Conservation (phyloP, 2,113 vertebrate genomes). For the Scartelaos histophorus region DNA sequence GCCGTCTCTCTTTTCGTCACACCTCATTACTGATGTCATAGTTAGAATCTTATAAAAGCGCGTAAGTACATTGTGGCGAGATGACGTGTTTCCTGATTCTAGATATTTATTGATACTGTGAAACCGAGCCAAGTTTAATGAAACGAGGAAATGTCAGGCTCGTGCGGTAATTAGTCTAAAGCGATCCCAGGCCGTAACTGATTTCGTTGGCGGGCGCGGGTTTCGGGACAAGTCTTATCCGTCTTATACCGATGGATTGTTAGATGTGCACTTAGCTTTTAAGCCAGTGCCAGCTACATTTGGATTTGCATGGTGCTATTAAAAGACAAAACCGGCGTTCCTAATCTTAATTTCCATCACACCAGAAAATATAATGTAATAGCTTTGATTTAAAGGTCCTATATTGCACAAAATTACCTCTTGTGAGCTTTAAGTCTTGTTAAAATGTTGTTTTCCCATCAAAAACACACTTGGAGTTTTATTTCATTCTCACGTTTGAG, state of each 20-base stretch:
- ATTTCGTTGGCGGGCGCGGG: constrained; percentile 37
- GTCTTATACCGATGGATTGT: constrained; percentile 27
- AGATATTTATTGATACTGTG: constrained; percentile 17
- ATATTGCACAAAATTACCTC: too few species aligned
- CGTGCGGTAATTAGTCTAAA: constrained; percentile 41
- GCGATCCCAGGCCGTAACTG: constrained; percentile 29
- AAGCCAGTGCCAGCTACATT: constrained; percentile 33
- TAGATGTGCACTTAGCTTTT: constrained; percentile 16
- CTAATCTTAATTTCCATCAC: constrained; percentile 31
- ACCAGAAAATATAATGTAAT: constrained; percentile 27
- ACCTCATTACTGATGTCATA: constrained; percentile 47
- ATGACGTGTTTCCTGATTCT: constrained; percentile 36
- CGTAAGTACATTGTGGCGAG: constrained; percentile 18
- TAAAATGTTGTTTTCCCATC: too few species aligned
- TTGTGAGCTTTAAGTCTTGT: too few species aligned
- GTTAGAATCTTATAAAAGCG: constrained; percentile 31
- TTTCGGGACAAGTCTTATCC: constrained; percentile 40
- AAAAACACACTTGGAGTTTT: too few species aligned
- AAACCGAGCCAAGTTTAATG: constrained; percentile 29
- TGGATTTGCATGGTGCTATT: constrained; percentile 50
- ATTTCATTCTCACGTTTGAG: too few species aligned
- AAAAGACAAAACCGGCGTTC: constrained; percentile 13
- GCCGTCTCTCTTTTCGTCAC: constrained; percentile 38
- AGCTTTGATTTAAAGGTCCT: background rate
- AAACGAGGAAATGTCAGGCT: constrained; percentile 27